phyloP scores from a whole-genome alignment of 2,113 vertebrate genomes.

The Lonchura striata region DNA sequence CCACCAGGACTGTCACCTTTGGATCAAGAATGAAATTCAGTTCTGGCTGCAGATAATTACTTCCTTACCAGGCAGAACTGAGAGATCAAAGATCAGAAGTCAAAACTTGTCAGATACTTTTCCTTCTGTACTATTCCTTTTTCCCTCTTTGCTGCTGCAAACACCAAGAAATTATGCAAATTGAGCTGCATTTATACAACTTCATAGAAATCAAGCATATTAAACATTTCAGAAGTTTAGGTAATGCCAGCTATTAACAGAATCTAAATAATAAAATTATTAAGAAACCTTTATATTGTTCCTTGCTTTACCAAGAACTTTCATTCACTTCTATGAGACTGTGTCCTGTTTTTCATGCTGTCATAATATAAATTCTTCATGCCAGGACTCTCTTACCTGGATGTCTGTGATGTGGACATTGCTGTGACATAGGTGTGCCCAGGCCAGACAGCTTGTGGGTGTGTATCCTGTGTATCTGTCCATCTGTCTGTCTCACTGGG shows the following conservation, averaged over 20 bases:
- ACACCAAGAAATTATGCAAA: neutral
- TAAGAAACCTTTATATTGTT: neutral
- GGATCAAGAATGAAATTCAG: neutral
- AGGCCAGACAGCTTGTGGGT: neutral
- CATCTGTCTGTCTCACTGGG: neutral
- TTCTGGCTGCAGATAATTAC: constrained; percentile 52
- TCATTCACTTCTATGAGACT: neutral
- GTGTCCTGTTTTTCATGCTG: neutral
- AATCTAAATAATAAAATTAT: neutral
- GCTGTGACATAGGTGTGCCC: neutral
- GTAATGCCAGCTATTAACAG: neutral
- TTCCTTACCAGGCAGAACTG: neutral
- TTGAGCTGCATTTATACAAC: neutral
- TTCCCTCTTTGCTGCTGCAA: neutral
- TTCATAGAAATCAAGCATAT: neutral
- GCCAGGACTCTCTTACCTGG: neutral
- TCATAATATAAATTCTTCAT: neutral
- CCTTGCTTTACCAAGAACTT: neutral
- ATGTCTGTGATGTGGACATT: neutral
- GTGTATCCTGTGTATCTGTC: neutral
- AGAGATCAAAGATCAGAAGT: constrained; percentile 18
- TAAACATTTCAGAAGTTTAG: neutral
- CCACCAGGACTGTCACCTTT: neutral
- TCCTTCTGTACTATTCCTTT: neutral
- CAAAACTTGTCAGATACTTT: neutral